Base-by-base conservation (phyloP, 2,113 vertebrate species). In the Alectura lathami region DNA sequence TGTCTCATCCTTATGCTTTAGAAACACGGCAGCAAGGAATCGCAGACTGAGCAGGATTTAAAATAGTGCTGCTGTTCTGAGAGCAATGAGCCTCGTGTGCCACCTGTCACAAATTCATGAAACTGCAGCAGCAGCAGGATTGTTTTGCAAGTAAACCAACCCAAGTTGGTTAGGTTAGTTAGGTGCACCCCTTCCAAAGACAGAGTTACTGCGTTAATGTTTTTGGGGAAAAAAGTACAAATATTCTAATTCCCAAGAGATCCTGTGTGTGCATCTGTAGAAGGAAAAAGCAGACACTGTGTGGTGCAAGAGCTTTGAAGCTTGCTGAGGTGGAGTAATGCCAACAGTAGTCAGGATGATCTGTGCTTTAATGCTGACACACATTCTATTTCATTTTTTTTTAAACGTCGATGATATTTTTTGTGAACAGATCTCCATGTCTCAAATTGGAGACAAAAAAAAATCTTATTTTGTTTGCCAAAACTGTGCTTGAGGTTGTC, bases 31-130 rank as follows among this genome's bases (percentile, higher is more conserved):
- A 68, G 40, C 20, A 57, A 69, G 47, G 32, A 83, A 77, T 48
- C 40, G 8, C 1, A 67, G 38, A 15, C 21, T 27, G 8, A 14
- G 30, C 2, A 45, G 30, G 45, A 29, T 45, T 93, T 85, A 13
- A 45, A 67, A n/a, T 7, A 48, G 69, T 0, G 0, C 29, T 5
- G 40, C 45, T 69, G 0, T 64, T 51, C 62, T 3, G 1, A 36
- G 53, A 88, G 53, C 50, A 77, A 1, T 9, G 50, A 87, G 62
- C 62, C 47, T 86, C 6, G 20, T 57, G 24, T 56, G 86, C 90
- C 96, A 93, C 77, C 96, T 96, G 45, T 29, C 5, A 74, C 29
- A 62, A 27, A 40, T 18, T 9, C 0, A 11, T 57, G 83, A 66
- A 83, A 93, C 40, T 80, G 53, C 95, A 94, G 77, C 63, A 78